phyloP scores from a whole-genome alignment of 2,113 vertebrate genomes.

The Oncorhynchus keta region DNA sequence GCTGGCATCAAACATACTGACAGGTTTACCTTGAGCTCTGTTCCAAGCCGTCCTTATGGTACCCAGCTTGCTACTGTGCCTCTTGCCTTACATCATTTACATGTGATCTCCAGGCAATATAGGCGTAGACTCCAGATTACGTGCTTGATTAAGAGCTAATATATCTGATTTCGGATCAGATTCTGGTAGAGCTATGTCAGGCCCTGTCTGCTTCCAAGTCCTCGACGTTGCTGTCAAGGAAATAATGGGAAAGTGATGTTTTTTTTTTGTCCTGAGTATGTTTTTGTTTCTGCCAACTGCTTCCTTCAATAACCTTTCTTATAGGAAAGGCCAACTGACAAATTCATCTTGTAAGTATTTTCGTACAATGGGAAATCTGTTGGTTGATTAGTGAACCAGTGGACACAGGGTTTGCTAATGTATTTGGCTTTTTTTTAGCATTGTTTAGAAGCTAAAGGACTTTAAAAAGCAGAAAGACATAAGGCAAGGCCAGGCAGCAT shows the following conservation, averaged over 20 bases:
- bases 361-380: constrained; percentile 29
- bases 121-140: constrained; percentile 31
- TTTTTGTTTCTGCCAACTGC: constrained; percentile 50
- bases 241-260: constrained; percentile 37
- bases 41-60: not conserved
- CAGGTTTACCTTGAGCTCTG: constrained; percentile 6
- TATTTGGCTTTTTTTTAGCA: not conserved
- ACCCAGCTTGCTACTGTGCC: not conserved
- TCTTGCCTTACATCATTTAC: not conserved
- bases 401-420: not conserved
- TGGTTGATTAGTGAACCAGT: constrained; percentile 32
- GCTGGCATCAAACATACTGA: not conserved
- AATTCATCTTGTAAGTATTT: constrained; percentile 34
- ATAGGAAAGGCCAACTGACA: constrained; percentile 50
- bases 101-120: constrained; percentile 12
- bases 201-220: not conserved
- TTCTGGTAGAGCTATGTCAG: not conserved
- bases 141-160: constrained; percentile 19
- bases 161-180: constrained; percentile 8
- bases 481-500: not conserved
- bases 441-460: not conserved
- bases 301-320: constrained; percentile 46
- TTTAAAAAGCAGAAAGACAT: not conserved
- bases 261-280: constrained; percentile 26
- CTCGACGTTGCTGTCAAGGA: not conserved